phyloP scores from a whole-genome alignment of 2,797 vertebrate species.

The Liasis olivaceus region DNA sequence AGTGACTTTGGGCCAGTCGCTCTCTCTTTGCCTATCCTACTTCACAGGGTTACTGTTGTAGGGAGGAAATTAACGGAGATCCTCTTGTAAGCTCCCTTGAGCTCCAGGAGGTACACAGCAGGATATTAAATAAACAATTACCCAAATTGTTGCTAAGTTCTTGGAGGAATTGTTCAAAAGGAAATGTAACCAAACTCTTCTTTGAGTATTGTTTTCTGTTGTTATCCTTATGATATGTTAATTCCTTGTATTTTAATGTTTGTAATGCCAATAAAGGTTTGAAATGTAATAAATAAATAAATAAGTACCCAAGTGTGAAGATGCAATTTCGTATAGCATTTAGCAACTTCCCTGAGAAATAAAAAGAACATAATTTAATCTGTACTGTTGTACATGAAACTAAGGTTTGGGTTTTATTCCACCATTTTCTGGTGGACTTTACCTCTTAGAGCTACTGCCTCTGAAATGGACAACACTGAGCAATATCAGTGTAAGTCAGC shows the following conservation, averaged over 20 bases:
- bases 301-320: background rate
- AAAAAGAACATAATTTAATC: conserved; percentile 34
- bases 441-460: background rate
- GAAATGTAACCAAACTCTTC: too few relatives aligned
- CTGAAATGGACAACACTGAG: background rate
- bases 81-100: background rate
- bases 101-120: background rate
- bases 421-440: background rate
- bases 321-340: conserved; percentile 49
- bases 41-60: background rate
- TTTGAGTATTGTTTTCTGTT: too few relatives aligned
- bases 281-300: background rate
- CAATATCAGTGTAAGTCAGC: background rate
- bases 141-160: too few relatives aligned
- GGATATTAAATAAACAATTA: background rate
- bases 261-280: too few relatives aligned
- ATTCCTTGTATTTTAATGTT: too few relatives aligned
- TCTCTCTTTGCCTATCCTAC: background rate
- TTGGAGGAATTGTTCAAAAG: too few relatives aligned
- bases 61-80: background rate
- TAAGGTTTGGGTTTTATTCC: background rate
- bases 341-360: conserved; percentile 42
- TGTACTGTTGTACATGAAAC: background rate
- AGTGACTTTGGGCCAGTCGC: background rate
- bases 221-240: too few relatives aligned